Conservation (phyloP, 2,113 vertebrate species). For the Polyodon spathula region DNA sequence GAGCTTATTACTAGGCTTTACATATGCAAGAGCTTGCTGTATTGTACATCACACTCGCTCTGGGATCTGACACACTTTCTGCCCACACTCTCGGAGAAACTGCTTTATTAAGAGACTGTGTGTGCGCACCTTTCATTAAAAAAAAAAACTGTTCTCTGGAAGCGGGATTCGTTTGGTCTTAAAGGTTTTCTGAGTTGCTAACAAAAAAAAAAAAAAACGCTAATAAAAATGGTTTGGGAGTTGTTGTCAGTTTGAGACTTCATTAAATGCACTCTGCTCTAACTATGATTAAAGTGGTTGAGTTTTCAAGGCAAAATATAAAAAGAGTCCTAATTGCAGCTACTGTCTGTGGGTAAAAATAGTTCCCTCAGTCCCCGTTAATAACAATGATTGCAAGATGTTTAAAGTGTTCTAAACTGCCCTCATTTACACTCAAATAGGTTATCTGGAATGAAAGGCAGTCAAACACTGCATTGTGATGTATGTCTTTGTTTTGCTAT, state of each 20-base stretch:
- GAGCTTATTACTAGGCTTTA: constrained; percentile 55
- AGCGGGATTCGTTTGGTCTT: background rate
- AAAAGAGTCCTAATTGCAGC: background rate
- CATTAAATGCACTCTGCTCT: constrained; percentile 1
- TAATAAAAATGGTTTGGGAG: background rate
- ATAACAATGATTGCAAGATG: too few species aligned
- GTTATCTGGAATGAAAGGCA: too few species aligned
- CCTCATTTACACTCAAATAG: too few species aligned
- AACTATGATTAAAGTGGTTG: background rate
- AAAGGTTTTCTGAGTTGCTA: background rate
- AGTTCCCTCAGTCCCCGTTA: too few species aligned
- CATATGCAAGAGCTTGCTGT: constrained; percentile 54
- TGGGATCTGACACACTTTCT: constrained; percentile 39
- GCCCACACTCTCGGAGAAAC: constrained; percentile 23
- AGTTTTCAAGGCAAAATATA: background rate
- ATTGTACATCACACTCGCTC: background rate
- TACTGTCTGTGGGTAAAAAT: too few species aligned
- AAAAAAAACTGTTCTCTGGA: background rate
- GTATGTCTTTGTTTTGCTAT: too few species aligned
- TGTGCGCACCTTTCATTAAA: background rate
- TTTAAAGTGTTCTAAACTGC: too few species aligned
- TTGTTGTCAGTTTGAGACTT: background rate
- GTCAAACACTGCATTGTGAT: too few species aligned
- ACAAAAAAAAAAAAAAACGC: background rate
- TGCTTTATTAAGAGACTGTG: background rate